These are phyloP conservation scores for Steatocranus sp. DNA, from an alignment of 2,797 vertebrate genomes.

Conservation along the genomic window DNA sequence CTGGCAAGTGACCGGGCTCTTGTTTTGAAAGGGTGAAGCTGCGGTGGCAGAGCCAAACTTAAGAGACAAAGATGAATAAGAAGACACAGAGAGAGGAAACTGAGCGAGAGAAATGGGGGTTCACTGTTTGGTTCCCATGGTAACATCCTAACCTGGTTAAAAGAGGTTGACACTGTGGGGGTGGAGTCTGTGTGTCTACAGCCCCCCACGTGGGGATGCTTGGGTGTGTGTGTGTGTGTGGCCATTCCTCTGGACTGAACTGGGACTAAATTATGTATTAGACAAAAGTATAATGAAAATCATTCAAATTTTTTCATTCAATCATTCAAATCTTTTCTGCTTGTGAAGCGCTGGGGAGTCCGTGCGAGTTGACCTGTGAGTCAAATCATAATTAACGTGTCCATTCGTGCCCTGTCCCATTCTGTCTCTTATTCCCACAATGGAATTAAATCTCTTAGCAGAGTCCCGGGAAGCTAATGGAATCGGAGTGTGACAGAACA, in stretches of 20 bases:
- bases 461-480: constrained; percentile 56
- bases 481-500: constrained; percentile 45
- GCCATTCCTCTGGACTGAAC: constrained; percentile 59
- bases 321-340: constrained; percentile 56
- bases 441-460: constrained; percentile 66
- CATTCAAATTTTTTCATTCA: constrained; percentile 47
- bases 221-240: not conserved
- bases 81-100: constrained; percentile 9
- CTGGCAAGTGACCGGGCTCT: constrained; percentile 63
- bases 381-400: constrained; percentile 73
- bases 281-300: constrained; percentile 71
- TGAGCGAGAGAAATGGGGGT: constrained; percentile 4
- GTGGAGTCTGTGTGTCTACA: constrained; percentile 1
- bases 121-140: constrained; percentile 67
- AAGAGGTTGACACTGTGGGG: constrained; percentile 54
- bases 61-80: constrained; percentile 35
- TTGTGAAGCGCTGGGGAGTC: constrained; percentile 56
- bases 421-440: constrained; percentile 62
- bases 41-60: constrained; percentile 44
- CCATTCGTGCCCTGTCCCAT: constrained; percentile 52
- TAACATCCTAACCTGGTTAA: constrained; percentile 73
- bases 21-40: constrained; percentile 53
- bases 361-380: constrained; percentile 68
- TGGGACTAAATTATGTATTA: constrained; percentile 73
- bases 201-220: not conserved